Percentiles rank a stretch among this genome's conserved stretches.
phyloP scores from a whole-genome alignment of 2,888 invertebrate species.

The Phasia obesa region DNA sequence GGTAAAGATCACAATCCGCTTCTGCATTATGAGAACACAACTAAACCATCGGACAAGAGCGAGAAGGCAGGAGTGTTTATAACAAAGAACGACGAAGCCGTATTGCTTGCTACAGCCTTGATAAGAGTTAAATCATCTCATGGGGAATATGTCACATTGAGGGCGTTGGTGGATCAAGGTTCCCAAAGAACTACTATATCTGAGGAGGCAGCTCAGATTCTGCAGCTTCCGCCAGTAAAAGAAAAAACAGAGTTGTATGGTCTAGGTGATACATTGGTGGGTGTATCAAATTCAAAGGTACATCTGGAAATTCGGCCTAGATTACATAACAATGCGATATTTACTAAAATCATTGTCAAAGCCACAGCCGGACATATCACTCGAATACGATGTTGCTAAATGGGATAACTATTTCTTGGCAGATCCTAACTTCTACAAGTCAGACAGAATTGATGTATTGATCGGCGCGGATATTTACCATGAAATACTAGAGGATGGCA shows the following conservation, averaged over 20 bases:
- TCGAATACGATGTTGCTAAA: too few relatives aligned
- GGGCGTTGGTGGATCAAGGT: neutral
- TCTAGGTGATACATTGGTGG: too few relatives aligned
- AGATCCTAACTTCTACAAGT: conserved; percentile 10
- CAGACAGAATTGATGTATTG: conserved; percentile 18
- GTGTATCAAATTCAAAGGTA: too few relatives aligned
- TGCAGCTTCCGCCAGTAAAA: neutral
- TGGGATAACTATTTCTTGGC: conserved; percentile 27
- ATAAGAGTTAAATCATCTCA: neutral
- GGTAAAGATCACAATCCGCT: too few relatives aligned
- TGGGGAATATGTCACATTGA: neutral
- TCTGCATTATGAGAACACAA: too few relatives aligned
- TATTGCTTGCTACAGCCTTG: neutral
- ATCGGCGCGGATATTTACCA: conserved; percentile 25
- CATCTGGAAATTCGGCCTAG: too few relatives aligned
- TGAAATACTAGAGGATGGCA: conserved; percentile 9
- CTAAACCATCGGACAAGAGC: too few relatives aligned
- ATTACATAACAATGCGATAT: too few relatives aligned
- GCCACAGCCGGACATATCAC: too few relatives aligned
- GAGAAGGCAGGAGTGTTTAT: too few relatives aligned
- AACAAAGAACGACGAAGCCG: too few relatives aligned
- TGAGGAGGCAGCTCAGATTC: neutral
- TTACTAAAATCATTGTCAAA: too few relatives aligned
- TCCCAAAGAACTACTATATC: neutral
- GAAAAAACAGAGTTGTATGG: neutral